A percentile compares a stretch with the other conserved stretches of the same genome.
Evolutionary conservation across 2,113 vertebrate genomes (phyloP).

Genomic region (Pelusios castaneus): DNA sequence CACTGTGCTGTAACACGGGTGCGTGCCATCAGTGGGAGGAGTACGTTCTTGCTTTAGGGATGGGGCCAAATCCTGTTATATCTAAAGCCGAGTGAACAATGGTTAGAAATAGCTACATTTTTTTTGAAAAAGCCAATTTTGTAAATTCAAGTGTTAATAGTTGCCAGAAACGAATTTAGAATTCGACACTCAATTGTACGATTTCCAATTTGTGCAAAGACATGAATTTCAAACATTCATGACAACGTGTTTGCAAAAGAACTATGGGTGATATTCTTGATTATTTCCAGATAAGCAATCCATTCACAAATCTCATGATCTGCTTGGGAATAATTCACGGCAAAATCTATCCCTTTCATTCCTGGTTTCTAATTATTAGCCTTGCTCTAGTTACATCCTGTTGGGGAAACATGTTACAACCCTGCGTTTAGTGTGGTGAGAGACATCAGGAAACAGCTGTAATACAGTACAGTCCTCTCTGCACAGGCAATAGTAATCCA

Average conservation of each 20-base stretch:
- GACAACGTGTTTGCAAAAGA: background rate
- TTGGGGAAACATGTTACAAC: background rate
- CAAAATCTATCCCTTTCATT: background rate
- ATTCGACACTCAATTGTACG: background rate
- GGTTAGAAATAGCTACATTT: background rate
- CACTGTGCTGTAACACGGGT: background rate
- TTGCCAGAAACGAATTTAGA: background rate
- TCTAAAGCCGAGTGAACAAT: background rate
- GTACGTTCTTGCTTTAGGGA: background rate
- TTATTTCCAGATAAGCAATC: background rate
- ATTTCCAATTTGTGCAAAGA: background rate
- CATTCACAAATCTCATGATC: background rate
- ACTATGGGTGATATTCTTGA: background rate
- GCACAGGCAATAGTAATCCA: background rate
- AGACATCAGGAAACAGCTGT: background rate
- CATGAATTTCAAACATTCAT: background rate
- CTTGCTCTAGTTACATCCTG: background rate
- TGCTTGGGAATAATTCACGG: background rate
- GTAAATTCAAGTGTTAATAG: conserved; percentile 2
- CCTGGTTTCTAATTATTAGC: background rate
- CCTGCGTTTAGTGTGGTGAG: background rate
- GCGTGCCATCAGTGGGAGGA: background rate
- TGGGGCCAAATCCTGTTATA: background rate
- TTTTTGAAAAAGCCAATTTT: background rate
- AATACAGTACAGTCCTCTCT: background rate